A percentile compares a stretch with the other conserved stretches of the same genome.
Evolutionary conservation across 2,888 invertebrate species (phyloP).

Genomic region (Bellardia pandia): DNA sequence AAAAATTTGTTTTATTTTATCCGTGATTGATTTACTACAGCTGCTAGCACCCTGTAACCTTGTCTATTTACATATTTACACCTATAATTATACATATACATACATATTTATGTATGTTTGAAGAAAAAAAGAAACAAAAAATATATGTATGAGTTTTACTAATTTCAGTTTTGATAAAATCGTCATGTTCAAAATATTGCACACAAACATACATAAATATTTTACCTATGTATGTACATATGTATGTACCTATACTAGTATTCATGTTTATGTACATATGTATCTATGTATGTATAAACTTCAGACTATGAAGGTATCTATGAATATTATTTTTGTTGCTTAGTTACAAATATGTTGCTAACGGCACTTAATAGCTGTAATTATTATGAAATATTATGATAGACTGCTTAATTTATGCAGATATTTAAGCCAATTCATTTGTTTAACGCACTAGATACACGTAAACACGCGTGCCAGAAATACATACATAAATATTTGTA

Average conservation of each 20-base stretch:
- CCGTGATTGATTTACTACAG: too few relatives aligned
- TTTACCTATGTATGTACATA: background rate
- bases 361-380: conserved; percentile 32
- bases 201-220: too few relatives aligned
- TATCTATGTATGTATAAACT: background rate
- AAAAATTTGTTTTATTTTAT: too few relatives aligned
- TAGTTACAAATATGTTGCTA: conserved; percentile 22
- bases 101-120: too few relatives aligned
- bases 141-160: background rate
- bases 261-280: background rate
- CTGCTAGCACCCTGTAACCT: too few relatives aligned
- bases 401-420: conserved; percentile 39
- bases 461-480: conserved; percentile 5
- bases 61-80: too few relatives aligned
- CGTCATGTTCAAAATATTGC: background rate
- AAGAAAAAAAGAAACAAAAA: too few relatives aligned
- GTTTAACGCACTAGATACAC: conserved; percentile 19
- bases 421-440: conserved; percentile 16
- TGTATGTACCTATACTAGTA: background rate
- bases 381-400: conserved; percentile 46
- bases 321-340: background rate
- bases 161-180: conserved; percentile 18
- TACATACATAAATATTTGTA: background rate
- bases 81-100: too few relatives aligned
- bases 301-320: too few relatives aligned